A percentile compares a stretch with the other conserved stretches of the same genome.
Evolutionary conservation across 1,140 invertebrate species (phyloP).

Genomic region (Polypedilum vanderplanki): DNA sequence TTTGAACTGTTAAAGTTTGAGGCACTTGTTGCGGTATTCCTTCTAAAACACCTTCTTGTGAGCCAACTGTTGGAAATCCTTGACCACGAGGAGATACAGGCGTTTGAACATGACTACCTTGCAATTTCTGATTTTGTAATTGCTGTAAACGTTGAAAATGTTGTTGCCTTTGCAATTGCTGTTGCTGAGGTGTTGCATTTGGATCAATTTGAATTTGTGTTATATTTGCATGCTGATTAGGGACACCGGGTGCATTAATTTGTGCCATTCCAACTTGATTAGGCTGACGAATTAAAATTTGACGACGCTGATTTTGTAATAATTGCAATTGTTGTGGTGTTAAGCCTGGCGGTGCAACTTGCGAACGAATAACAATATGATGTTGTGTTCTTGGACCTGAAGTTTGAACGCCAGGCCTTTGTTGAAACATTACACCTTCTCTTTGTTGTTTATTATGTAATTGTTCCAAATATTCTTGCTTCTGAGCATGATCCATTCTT

Average conservation of each 20-base stretch:
- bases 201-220: conserved; percentile 30
- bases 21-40: conserved; percentile 30
- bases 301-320: conserved; percentile 54
- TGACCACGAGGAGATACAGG: conserved; percentile 3
- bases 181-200: conserved; percentile 41
- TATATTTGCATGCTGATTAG: neutral
- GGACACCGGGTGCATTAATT: neutral
- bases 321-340: conserved; percentile 61
- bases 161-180: conserved; percentile 40
- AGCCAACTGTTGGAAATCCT: conserved; percentile 32
- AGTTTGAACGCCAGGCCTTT: conserved; percentile 47
- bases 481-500: conserved; percentile 69
- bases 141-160: conserved; percentile 50
- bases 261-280: conserved; percentile 37
- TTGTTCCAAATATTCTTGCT: conserved; percentile 68
- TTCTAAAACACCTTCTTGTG: conserved; percentile 35
- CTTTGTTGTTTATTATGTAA: conserved; percentile 60
- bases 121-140: conserved; percentile 45
- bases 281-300: conserved; percentile 46
- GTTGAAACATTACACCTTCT: conserved; percentile 47
- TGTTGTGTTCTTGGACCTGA: conserved; percentile 48
- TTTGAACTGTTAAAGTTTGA: conserved; percentile 34
- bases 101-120: conserved; percentile 23
- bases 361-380: conserved; percentile 50
- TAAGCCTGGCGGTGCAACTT: conserved; percentile 53